These are phyloP conservation scores for Diogma glabrata DNA, from an alignment of 2,888 invertebrate species.

Conservation along the genomic window DNA sequence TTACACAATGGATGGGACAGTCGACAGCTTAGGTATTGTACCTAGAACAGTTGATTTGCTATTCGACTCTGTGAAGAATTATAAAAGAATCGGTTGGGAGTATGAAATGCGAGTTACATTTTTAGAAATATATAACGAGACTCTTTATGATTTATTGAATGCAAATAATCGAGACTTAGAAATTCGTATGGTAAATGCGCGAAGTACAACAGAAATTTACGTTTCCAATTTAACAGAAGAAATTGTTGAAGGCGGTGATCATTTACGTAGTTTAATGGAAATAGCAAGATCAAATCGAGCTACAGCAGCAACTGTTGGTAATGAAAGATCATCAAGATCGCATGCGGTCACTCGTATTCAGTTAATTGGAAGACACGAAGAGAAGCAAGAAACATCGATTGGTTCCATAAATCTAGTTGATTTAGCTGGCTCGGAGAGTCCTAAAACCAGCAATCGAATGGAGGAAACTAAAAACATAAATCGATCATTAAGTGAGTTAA, in stretches of 20 bases:
- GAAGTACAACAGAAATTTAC: constrained; percentile 49
- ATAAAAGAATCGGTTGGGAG: constrained; percentile 65
- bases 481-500: constrained; percentile 64
- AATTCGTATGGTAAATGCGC: constrained; percentile 58
- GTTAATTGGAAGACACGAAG: constrained; percentile 51
- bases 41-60: constrained; percentile 72
- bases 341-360: constrained; percentile 61
- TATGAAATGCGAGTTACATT: constrained; percentile 64
- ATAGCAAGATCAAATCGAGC: constrained; percentile 70
- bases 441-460: constrained; percentile 54
- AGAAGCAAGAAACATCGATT: constrained; percentile 47
- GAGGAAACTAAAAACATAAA: constrained; percentile 80
- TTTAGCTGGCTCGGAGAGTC: constrained; percentile 78
- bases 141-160: constrained; percentile 63
- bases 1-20: constrained; percentile 76
- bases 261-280: constrained; percentile 56
- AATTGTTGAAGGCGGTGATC: constrained; percentile 48
- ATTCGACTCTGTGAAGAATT: constrained; percentile 56
- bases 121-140: constrained; percentile 78
- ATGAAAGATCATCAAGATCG: constrained; percentile 56
- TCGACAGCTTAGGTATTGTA: constrained; percentile 62
- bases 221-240: constrained; percentile 61
- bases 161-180: constrained; percentile 58
- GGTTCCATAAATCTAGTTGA: constrained; percentile 75
- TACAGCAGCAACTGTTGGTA: constrained; percentile 63